Evolutionary conservation across 2,888 invertebrate species (phyloP).

Genomic region (Drosophila koepferae): DNA sequence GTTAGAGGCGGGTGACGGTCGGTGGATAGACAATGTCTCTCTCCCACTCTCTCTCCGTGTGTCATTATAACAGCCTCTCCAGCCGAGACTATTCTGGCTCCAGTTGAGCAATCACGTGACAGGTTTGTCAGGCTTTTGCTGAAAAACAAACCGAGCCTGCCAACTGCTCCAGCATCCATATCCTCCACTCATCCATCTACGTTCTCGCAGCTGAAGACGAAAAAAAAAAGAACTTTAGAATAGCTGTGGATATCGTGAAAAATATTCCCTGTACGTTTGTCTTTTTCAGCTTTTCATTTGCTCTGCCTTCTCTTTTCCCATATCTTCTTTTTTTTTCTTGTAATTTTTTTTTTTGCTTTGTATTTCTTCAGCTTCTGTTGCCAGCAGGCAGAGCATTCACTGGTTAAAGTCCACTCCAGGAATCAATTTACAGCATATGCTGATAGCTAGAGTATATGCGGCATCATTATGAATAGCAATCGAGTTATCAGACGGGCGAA

Average conservation of each 20-base stretch:
- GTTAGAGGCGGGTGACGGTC: background rate
- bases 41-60: background rate
- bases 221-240: slow-evolving; percentile 2
- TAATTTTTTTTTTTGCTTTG: background rate
- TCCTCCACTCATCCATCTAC: background rate
- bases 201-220: background rate
- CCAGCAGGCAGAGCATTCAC: slow-evolving; percentile 5
- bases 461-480: background rate
- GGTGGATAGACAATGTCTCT: background rate
- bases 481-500: background rate
- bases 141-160: slow-evolving; percentile 72
- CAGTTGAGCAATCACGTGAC: slow-evolving; percentile 78
- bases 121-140: slow-evolving; percentile 74
- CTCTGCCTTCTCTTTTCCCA: slow-evolving; percentile 10
- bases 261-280: slow-evolving; percentile 43
- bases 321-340: slow-evolving; percentile 6
- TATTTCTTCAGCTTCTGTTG: slow-evolving; percentile 39
- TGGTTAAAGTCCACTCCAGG: background rate
- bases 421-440: slow-evolving; percentile 2
- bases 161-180: slow-evolving; percentile 43
- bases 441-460: slow-evolving; percentile 10
- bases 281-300: slow-evolving; percentile 38
- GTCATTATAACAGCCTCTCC: slow-evolving; percentile 62
- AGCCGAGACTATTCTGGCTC: slow-evolving; percentile 40
- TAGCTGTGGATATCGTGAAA: slow-evolving; percentile 41